A percentile compares a stretch with the other conserved stretches of the same genome.
phyloP scores from a whole-genome alignment of 2,888 invertebrate genomes.

The Lacanobia oleracea region DNA sequence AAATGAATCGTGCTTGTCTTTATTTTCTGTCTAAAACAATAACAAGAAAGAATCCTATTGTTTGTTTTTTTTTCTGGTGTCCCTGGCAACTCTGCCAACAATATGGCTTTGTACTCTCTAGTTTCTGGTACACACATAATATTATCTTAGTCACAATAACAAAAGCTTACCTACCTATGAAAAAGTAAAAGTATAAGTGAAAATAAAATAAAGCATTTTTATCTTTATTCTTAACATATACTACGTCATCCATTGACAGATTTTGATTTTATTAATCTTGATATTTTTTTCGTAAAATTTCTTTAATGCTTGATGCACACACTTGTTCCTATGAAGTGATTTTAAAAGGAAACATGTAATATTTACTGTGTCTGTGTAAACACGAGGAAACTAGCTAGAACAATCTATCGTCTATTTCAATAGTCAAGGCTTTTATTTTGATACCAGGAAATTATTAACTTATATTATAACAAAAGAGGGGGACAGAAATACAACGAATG shows the following conservation, averaged over 20 bases:
- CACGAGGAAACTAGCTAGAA: conserved; percentile 20
- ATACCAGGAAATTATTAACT: conserved; percentile 55
- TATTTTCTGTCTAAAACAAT: conserved; percentile 25
- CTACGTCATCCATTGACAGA: not conserved
- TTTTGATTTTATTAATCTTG: too few species aligned
- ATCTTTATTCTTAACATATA: not conserved
- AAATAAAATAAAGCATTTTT: conserved; percentile 11
- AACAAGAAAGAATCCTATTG: conserved; percentile 30
- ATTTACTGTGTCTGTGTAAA: not conserved
- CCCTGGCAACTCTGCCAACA: conserved; percentile 30
- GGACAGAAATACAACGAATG: conserved; percentile 35
- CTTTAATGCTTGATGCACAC: not conserved
- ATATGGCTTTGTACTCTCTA: conserved; percentile 24
- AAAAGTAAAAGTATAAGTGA: conserved; percentile 17
- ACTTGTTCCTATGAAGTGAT: not conserved
- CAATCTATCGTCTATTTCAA: conserved; percentile 27
- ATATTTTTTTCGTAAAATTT: not conserved
- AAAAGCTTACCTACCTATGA: conserved; percentile 3
- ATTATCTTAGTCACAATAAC: conserved; percentile 18
- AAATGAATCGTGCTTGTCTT: conserved; percentile 8
- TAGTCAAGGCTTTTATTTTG: conserved; percentile 53
- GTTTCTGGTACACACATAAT: conserved; percentile 11
- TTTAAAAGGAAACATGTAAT: not conserved
- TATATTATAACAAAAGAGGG: conserved; percentile 37
- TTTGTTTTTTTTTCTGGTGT: conserved; percentile 20